A percentile compares a stretch with the other conserved stretches of the same genome.
phyloP scores from a whole-genome alignment of 2,113 vertebrate species.

The Oreochromis tanganicae region DNA sequence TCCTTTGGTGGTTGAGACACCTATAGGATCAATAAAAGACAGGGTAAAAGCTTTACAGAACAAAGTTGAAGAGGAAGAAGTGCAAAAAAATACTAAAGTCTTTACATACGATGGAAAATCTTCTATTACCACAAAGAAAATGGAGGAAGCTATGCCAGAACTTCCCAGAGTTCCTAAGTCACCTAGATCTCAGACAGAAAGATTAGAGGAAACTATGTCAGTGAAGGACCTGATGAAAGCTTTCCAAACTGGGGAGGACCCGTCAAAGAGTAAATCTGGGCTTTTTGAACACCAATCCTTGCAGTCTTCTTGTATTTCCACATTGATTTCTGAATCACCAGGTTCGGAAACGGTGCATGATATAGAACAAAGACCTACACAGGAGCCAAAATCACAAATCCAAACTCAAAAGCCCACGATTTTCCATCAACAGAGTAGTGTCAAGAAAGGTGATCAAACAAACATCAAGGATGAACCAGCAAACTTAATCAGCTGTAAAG shows the following conservation, averaged over 20 bases:
- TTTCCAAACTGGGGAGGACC: conserved; percentile 94
- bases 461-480: background rate
- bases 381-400: background rate
- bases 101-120: conserved; percentile 33
- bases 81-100: conserved; percentile 70
- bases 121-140: conserved; percentile 24
- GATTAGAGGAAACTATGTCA: conserved; percentile 92
- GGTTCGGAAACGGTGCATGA: background rate
- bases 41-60: conserved; percentile 91
- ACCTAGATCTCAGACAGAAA: conserved; percentile 82
- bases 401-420: background rate
- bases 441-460: background rate
- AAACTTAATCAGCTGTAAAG: background rate
- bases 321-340: background rate
- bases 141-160: conserved; percentile 59
- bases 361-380: background rate
- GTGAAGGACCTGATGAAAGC: conserved; percentile 94
- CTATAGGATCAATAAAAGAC: conserved; percentile 95
- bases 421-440: background rate
- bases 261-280: conserved; percentile 86
- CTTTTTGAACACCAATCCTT: conserved; percentile 88
- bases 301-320: conserved; percentile 14
- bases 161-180: conserved; percentile 73
- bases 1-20: conserved; percentile 86
- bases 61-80: conserved; percentile 84